Evolutionary conservation across 2,113 vertebrate species (phyloP).

Genomic region (Hystrix cristata): DNA sequence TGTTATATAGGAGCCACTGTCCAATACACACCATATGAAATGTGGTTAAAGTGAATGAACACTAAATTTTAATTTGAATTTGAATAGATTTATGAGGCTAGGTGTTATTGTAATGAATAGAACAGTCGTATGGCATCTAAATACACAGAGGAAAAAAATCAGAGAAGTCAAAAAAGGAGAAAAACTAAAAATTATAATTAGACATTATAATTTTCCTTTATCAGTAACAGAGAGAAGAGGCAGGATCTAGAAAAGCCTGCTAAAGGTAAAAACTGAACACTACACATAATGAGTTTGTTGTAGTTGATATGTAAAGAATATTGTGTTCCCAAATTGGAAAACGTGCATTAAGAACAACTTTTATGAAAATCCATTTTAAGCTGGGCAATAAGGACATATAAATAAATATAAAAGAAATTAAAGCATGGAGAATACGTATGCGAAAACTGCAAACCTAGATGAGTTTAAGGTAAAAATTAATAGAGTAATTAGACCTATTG

Average conservation of each 20-base stretch:
- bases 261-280: background rate
- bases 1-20: background rate
- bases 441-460: background rate
- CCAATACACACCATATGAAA: background rate
- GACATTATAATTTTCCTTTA: background rate
- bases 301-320: background rate
- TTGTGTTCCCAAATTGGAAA: background rate
- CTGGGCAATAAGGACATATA: background rate
- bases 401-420: background rate
- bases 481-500: background rate
- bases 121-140: background rate
- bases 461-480: background rate
- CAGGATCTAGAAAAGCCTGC: background rate
- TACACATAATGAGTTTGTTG: background rate
- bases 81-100: background rate
- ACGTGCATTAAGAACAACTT: background rate
- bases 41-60: background rate
- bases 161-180: background rate
- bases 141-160: background rate
- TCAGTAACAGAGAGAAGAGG: background rate
- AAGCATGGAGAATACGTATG: background rate
- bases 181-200: background rate
- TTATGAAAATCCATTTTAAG: background rate
- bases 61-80: background rate
- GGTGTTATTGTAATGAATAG: background rate